Evolutionary conservation across 92 coral and sea anemone genomes (phyloP), one percentile per base, ranked within the genome.

Genomic region (Epizoanthus stellaris): DNA sequence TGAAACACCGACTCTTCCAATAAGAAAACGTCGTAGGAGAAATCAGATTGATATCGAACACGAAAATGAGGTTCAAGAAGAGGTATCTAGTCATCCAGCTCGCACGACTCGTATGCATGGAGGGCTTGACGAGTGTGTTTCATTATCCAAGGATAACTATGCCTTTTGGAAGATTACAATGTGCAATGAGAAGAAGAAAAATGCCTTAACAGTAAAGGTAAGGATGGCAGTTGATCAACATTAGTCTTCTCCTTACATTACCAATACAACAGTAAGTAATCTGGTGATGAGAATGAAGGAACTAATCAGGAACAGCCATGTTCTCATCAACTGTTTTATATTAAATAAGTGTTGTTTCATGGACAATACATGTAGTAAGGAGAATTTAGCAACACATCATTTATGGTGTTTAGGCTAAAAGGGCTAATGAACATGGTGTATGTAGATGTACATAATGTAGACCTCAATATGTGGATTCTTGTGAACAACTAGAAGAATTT

Each of bases 101-200:
- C 83, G 72, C n/a, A 79, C 71, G 17, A 79, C 83, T 20, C 83
- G 83, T 58, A 79, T 63, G 83, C 83, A 79, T 63, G 83, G 83
- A 5, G 45, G 58, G 25, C 45, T 61, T 42, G 60, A 79, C 3
- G 70, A 79, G 45, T 39, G 47, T 45, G 83, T 79, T 13, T 79
- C 60, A 16, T 64, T 79, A 63, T 79, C 83, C 36, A 79, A 79
- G 49, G 83, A 79, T 54, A 62, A 79, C 49, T 79, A 62, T 79
- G 67, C 67, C 61, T 79, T 79, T 79, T 79, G 83, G 83, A 79
- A 79, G 83, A 79, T 79, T 16, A 79, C 71, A 4, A 5, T 79
- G 20, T 79, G 53, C 30, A 62, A 79, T 63, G 72, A 62, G 39
- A 10, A 36, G 21, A 63, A 43, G 70, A 79, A 79, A 42, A 79